Evolutionary conservation across 2,888 invertebrate genomes (phyloP).

Genomic region (Cerceris rybyensis): DNA sequence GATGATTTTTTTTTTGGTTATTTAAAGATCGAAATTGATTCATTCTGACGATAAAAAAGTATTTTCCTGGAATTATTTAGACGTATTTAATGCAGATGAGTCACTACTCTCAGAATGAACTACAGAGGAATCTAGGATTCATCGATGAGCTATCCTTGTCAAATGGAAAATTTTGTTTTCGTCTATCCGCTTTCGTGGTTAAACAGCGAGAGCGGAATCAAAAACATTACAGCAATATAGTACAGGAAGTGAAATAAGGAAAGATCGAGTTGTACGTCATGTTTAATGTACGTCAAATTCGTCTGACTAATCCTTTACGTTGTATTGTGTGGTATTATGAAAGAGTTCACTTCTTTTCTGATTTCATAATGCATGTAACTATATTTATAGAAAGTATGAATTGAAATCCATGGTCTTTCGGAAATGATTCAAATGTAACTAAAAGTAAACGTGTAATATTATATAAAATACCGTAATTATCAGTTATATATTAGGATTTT

Average conservation of each 20-base stretch:
- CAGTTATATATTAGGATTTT: too few relatives aligned
- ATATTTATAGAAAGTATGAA: too few relatives aligned
- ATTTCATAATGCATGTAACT: not conserved
- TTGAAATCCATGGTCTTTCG: too few relatives aligned
- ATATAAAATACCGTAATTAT: too few relatives aligned
- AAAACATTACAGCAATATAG: not conserved
- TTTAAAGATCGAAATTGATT: not conserved
- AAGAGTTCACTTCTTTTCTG: not conserved
- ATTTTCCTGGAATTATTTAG: not conserved
- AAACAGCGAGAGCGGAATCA: slow-evolving; percentile 45
- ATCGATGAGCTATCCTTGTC: slow-evolving; percentile 38
- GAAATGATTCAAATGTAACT: too few relatives aligned
- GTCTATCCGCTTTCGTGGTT: slow-evolving; percentile 46
- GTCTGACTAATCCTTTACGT: not conserved
- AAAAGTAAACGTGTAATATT: too few relatives aligned
- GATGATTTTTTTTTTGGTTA: too few relatives aligned
- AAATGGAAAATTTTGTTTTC: slow-evolving; percentile 47
- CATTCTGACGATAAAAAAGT: not conserved
- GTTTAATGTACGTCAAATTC: slow-evolving; percentile 4
- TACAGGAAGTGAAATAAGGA: slow-evolving; percentile 29
- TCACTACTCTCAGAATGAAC: not conserved
- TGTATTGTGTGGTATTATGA: not conserved
- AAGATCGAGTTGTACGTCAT: slow-evolving; percentile 5
- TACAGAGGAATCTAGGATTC: slow-evolving; percentile 30
- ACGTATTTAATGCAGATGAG: slow-evolving; percentile 7